Evolutionary conservation across 2,113 vertebrate genomes (phyloP), one percentile per base, ranked within the genome.

Genomic region (Carassius auratus): DNA sequence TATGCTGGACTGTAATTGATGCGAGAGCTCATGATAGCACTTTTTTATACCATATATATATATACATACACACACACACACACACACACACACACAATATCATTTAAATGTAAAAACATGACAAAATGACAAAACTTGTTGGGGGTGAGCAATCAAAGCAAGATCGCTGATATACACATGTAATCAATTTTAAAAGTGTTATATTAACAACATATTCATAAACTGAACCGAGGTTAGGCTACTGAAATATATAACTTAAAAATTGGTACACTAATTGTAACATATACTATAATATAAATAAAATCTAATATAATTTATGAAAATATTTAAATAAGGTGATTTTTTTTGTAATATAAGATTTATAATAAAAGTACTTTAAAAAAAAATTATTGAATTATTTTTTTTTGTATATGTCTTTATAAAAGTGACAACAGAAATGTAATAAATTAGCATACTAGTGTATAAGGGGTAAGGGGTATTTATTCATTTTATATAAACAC

Each of bases 1-100:
- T 8, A 81, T 26, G 42, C 21, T 57, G 75, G 50, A 66, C 55
- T 83, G 36, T 73, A 86, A 84, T 61, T 85, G 73, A 88, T 57
- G 50, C 50, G 8, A 62, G n/a, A 42, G 36, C 57, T 59, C 38
- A 76, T 83, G 75, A 89, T 73, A 81, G 59, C 23, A 26, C 21
- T 61, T 61, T 61, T 52, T n/a, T 21, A 19, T 52, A 36, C n/a
- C 26, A 50, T 50, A n/a, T n/a, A n/a, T n/a, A n/a, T n/a, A n/a
- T n/a, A n/a, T n/a, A 30, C 30, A 30, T 1, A 30, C 30, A 30
- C 2, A 30, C 26, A 30, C 30, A 30, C 30, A 30, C 30, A 30
- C 30, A 30, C 30, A 30, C 30, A 30, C 30, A 30, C 30, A 30
- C 30, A 30, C 30, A 30, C 30, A 30, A 2, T 30, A 30, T 7